A percentile compares a stretch with the other conserved stretches of the same genome.
Conservation (phyloP, 2,888 invertebrate genomes). For the Flexamia atlantica region DNA sequence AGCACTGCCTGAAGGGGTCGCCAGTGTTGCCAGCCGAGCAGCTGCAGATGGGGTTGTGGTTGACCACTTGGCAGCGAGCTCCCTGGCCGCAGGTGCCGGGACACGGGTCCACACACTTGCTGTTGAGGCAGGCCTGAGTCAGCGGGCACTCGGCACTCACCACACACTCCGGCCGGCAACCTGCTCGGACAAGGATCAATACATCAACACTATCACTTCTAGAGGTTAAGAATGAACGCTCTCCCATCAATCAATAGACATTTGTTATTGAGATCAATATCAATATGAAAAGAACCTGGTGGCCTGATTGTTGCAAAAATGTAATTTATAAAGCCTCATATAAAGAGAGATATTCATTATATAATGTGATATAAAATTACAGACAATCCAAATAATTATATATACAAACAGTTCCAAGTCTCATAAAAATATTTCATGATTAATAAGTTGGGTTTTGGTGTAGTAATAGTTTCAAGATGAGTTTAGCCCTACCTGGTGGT, state of each 20-base stretch:
- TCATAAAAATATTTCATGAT: neutral
- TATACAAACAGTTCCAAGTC: no score
- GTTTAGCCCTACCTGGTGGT: constrained; percentile 75
- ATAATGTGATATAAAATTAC: no score
- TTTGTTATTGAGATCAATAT: no score
- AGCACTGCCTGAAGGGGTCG: constrained; percentile 82
- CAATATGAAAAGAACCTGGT: no score
- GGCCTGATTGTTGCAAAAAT: no score
- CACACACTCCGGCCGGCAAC: constrained; percentile 81
- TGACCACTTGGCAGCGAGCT: constrained; percentile 81
- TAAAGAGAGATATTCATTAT: no score
- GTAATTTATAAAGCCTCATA: no score
- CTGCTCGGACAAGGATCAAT: neutral
- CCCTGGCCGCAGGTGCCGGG: constrained; percentile 81
- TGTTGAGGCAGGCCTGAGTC: constrained; percentile 82
- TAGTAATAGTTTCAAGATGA: neutral
- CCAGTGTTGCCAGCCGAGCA: constrained; percentile 81
- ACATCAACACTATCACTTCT: no score
- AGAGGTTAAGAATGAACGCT: no score
- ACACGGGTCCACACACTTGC: constrained; percentile 82
- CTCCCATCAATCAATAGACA: no score
- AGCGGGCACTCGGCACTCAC: constrained; percentile 82
- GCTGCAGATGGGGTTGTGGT: constrained; percentile 84
- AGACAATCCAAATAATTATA: no score
- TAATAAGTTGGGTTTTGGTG: neutral